These are phyloP conservation scores for Oegoconia quadripuncta DNA, from an alignment of 2,888 invertebrate species.

Conservation along the genomic window DNA sequence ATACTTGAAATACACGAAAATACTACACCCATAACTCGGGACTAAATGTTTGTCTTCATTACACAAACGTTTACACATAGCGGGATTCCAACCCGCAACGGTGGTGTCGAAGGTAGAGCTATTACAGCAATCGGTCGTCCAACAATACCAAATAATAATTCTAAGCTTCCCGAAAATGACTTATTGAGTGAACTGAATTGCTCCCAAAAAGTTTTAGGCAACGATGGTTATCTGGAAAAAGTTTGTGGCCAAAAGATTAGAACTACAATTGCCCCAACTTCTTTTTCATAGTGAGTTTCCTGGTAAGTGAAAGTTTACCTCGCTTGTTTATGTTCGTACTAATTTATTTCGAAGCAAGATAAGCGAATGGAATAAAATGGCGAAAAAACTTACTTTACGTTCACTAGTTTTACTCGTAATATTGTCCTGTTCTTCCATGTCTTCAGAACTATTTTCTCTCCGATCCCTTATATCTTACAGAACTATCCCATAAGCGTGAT, in stretches of 20 bases:
- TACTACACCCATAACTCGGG: too few relatives aligned
- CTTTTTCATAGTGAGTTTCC: not conserved
- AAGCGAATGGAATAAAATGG: not conserved
- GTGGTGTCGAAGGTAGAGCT: too few relatives aligned
- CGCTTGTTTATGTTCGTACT: not conserved
- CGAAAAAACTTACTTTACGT: conserved; percentile 43
- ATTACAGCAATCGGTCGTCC: too few relatives aligned
- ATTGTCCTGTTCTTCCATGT: conserved; percentile 41
- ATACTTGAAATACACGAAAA: too few relatives aligned
- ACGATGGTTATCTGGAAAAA: conserved; percentile 4
- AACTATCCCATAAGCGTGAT: conserved; percentile 34
- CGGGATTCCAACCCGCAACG: too few relatives aligned
- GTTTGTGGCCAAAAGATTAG: conserved; percentile 21
- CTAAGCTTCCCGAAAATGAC: too few relatives aligned
- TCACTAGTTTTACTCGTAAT: conserved; percentile 33
- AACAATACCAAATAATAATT: too few relatives aligned
- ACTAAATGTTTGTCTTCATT: too few relatives aligned
- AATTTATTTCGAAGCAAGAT: not conserved
- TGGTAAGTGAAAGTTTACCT: not conserved
- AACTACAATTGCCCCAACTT: conserved; percentile 6
- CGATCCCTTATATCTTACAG: conserved; percentile 23
- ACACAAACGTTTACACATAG: too few relatives aligned
- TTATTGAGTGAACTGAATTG: not conserved
- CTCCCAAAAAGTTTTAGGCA: not conserved
- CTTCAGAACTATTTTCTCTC: conserved; percentile 20